Percentiles rank a stretch among this genome's conserved stretches.
phyloP scores from a whole-genome alignment of 2,888 invertebrate species.

The Chrysolina americana region DNA sequence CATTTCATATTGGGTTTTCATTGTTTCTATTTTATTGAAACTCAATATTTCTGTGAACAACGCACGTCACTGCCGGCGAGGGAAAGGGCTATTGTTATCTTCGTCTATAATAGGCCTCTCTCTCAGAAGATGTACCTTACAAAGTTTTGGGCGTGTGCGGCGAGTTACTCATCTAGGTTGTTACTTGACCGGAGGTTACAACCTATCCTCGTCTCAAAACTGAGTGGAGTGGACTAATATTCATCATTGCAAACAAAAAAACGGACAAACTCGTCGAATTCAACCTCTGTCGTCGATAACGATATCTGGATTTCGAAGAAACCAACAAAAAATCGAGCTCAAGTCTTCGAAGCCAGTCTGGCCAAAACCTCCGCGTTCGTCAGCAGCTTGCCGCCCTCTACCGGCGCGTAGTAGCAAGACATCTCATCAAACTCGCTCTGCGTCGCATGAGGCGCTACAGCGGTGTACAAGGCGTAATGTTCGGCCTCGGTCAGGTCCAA shows the following conservation, averaged over 20 bases:
- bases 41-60: no score
- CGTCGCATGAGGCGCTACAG: conserved; percentile 88
- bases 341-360: conserved; percentile 57
- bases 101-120: no score
- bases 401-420: conserved; percentile 88
- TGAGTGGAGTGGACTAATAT: no score
- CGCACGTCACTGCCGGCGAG: no score
- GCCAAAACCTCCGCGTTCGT: conserved; percentile 60
- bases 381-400: conserved; percentile 83
- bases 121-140: no score
- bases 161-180: no score
- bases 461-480: conserved; percentile 89
- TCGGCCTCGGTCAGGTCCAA: conserved; percentile 89
- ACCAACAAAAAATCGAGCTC: conserved; percentile 46
- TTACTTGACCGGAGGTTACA: no score
- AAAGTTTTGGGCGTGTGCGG: no score
- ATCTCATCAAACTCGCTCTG: conserved; percentile 91
- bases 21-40: no score
- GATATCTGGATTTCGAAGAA: conserved; percentile 28
- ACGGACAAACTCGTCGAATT: neutral
- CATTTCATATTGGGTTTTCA: no score
- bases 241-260: neutral
- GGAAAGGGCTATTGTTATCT: no score
- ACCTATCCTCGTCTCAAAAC: no score
- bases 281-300: neutral